phyloP scores from a whole-genome alignment of 2,888 invertebrate genomes.

The Heliconius sara region DNA sequence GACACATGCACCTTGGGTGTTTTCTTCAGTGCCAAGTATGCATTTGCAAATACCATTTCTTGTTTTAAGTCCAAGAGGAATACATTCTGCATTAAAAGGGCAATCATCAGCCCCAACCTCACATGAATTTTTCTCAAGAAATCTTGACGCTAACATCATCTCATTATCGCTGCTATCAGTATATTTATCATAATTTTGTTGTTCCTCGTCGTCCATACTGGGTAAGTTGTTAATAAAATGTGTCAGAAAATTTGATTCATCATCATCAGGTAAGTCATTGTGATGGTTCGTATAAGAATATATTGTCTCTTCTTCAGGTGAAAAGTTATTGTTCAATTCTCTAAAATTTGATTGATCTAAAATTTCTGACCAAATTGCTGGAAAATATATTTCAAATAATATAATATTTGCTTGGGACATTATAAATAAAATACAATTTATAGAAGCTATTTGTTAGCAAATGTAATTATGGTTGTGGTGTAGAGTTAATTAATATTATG shows the following conservation, averaged over 20 bases:
- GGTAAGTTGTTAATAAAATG: conserved; percentile 75
- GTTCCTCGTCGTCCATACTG: conserved; percentile 69
- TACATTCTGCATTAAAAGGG: conserved; percentile 88
- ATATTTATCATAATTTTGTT: conserved; percentile 69
- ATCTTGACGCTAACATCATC: conserved; percentile 78
- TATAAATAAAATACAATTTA: background rate
- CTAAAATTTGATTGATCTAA: conserved; percentile 75
- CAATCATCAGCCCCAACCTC: conserved; percentile 85
- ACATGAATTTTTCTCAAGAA: conserved; percentile 83
- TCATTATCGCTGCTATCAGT: conserved; percentile 72
- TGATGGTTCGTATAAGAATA: conserved; percentile 68
- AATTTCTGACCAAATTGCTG: conserved; percentile 81
- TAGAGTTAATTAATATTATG: too few species aligned
- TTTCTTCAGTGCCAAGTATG: conserved; percentile 83
- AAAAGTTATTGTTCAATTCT: conserved; percentile 69
- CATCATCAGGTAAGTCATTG: conserved; percentile 69
- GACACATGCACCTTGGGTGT: conserved; percentile 69
- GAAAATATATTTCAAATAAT: conserved; percentile 25
- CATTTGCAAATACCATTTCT: conserved; percentile 90
- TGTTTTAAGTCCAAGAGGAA: conserved; percentile 79
- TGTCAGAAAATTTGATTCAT: conserved; percentile 69
- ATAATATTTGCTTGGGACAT: background rate
- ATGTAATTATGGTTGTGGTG: too few species aligned
- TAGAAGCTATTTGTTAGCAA: background rate
- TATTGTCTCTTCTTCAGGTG: conserved; percentile 74